Evolutionary conservation across 1,140 invertebrate genomes (phyloP).

Genomic region (Neodiprion fabricii): DNA sequence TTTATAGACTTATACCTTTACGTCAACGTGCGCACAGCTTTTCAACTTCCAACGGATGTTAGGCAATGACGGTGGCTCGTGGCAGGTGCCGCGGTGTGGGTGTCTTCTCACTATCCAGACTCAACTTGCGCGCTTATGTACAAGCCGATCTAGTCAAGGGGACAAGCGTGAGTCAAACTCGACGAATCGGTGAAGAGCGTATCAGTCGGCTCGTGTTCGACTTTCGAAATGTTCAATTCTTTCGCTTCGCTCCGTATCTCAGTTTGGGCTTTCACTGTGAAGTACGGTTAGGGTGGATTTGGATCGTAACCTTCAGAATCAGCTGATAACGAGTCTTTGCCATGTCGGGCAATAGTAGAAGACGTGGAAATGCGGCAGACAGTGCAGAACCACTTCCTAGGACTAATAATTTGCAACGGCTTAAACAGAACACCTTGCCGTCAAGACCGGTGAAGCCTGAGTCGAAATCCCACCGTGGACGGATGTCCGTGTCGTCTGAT

Average conservation of each 20-base stretch:
- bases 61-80: slow-evolving; percentile 35
- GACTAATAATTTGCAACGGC: too few species aligned
- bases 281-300: not conserved
- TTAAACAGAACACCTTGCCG: too few species aligned
- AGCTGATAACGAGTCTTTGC: too few species aligned
- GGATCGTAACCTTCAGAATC: too few species aligned
- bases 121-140: slow-evolving; percentile 20
- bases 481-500: slow-evolving; percentile 15
- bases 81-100: slow-evolving; percentile 41
- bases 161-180: too few species aligned
- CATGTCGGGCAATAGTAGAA: too few species aligned
- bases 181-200: too few species aligned
- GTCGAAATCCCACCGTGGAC: slow-evolving; percentile 19
- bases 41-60: slow-evolving; percentile 34
- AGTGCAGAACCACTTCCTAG: too few species aligned
- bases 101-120: slow-evolving; percentile 37
- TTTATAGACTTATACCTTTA: not conserved
- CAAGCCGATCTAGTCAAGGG: not conserved
- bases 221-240: not conserved
- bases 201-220: too few species aligned
- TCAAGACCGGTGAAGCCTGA: slow-evolving; percentile 22
- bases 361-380: too few species aligned
- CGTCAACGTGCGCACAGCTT: not conserved
- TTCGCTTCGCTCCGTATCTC: not conserved
- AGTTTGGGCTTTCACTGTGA: not conserved